These are phyloP conservation scores for Macrosteles quadrilineatus DNA, from an alignment of 1,140 invertebrate genomes.

Conservation along the genomic window DNA sequence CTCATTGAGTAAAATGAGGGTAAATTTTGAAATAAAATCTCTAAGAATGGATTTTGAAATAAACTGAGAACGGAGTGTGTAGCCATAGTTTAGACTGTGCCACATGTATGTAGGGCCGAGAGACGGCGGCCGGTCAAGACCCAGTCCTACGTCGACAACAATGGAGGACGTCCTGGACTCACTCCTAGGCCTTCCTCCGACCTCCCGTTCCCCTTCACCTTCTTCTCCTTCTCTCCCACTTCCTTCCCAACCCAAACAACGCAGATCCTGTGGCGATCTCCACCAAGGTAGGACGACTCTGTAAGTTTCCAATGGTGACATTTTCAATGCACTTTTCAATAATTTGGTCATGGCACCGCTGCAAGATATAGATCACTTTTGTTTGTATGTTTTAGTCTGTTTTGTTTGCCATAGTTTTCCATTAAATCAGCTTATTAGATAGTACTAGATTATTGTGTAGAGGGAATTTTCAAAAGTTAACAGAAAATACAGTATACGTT, in stretches of 20 bases:
- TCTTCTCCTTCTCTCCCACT: constrained; percentile 54
- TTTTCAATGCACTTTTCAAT: constrained; percentile 14
- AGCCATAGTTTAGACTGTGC: no score
- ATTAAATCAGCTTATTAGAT: neutral
- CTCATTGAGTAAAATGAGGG: no score
- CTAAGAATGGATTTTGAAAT: no score
- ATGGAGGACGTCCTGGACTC: constrained; percentile 92
- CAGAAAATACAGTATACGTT: no score
- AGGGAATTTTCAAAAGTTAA: no score
- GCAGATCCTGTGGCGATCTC: constrained; percentile 45
- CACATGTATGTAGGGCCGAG: neutral
- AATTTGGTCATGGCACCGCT: neutral
- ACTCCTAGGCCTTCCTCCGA: constrained; percentile 78
- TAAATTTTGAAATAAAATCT: no score
- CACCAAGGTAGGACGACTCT: constrained; percentile 75
- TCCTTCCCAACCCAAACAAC: constrained; percentile 46
- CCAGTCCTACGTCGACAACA: constrained; percentile 77
- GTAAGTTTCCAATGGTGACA: constrained; percentile 60
- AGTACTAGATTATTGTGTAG: no score
- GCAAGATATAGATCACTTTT: neutral
- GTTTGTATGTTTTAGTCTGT: neutral
- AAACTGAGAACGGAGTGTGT: no score
- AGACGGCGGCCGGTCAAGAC: constrained; percentile 25
- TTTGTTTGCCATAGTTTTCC: constrained; percentile 7
- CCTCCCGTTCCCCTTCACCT: constrained; percentile 67